These are phyloP conservation scores for Pardalotus punctatus DNA, from an alignment of 2,113 vertebrate genomes.

Conservation along the genomic window DNA sequence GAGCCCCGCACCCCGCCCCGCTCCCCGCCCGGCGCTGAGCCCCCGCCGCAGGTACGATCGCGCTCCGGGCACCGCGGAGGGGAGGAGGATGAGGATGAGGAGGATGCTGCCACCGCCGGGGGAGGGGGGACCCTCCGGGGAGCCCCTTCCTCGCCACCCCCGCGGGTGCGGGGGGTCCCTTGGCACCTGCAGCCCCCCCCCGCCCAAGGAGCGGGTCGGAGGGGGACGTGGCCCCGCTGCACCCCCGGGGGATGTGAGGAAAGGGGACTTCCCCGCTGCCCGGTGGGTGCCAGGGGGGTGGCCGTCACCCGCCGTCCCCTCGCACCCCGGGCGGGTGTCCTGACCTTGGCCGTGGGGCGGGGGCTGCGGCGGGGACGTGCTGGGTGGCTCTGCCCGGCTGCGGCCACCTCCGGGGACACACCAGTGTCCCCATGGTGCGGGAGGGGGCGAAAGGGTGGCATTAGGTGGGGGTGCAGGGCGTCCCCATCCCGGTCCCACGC, in stretches of 20 bases:
- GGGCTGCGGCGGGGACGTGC: neutral
- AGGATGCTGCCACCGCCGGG: neutral
- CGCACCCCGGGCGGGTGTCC: neutral
- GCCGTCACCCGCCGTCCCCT: neutral
- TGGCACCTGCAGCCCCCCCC: neutral
- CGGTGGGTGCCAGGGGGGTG: neutral
- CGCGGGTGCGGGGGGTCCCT: neutral
- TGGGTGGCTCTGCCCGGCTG: neutral
- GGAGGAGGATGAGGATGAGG: neutral
- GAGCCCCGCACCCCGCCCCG: neutral
- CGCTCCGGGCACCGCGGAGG: neutral
- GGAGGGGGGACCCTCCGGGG: neutral
- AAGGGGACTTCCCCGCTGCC: neutral
- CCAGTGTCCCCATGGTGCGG: neutral
- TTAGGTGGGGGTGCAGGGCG: neutral
- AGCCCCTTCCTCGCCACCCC: neutral
- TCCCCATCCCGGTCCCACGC: neutral
- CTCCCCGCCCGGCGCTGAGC: neutral
- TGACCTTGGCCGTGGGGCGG: slow-evolving; percentile 13
- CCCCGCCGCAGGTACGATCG: slow-evolving; percentile 5
- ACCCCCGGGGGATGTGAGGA: neutral
- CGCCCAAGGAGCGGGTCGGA: neutral
- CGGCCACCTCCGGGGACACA: neutral
- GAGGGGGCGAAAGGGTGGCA: neutral
- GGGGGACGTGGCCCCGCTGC: neutral